Conservation (phyloP, 2,888 invertebrate species). For the Heliconius erato region DNA sequence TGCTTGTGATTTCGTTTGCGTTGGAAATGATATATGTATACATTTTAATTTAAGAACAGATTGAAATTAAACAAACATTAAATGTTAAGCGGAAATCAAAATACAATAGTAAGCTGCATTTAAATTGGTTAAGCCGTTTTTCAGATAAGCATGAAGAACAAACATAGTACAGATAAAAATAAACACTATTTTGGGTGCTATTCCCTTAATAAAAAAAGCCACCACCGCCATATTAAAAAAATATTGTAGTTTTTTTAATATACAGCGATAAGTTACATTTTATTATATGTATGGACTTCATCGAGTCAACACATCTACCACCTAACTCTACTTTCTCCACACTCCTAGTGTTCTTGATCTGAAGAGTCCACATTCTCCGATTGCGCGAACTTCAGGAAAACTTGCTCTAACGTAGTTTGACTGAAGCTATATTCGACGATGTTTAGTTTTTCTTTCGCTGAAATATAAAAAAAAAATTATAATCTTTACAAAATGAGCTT, state of each 20-base stretch:
- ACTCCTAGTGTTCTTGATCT: slow-evolving; percentile 69
- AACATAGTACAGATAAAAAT: not conserved
- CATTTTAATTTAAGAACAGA: no score
- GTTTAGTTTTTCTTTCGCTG: slow-evolving; percentile 90
- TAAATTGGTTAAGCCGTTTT: no score
- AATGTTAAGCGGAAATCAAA: not conserved
- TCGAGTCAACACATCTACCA: slow-evolving; percentile 28
- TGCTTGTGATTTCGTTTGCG: no score
- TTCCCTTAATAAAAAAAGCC: not conserved
- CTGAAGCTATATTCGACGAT: slow-evolving; percentile 96
- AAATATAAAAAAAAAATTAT: slow-evolving; percentile 48
- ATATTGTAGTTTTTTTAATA: not conserved
- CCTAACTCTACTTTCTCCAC: slow-evolving; percentile 32
- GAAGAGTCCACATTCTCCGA: slow-evolving; percentile 86
- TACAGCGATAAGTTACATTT: not conserved
- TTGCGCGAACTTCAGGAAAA: slow-evolving; percentile 94
- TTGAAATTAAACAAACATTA: not conserved
- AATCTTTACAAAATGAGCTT: not conserved
- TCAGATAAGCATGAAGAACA: not conserved
- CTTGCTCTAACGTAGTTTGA: slow-evolving; percentile 95
- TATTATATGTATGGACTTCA: not conserved
- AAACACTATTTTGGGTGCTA: not conserved
- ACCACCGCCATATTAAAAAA: no score
- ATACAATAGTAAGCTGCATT: not conserved
- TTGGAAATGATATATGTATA: no score